phyloP scores from a whole-genome alignment of 2,113 vertebrate species.

The Sapayoa aenigma region DNA sequence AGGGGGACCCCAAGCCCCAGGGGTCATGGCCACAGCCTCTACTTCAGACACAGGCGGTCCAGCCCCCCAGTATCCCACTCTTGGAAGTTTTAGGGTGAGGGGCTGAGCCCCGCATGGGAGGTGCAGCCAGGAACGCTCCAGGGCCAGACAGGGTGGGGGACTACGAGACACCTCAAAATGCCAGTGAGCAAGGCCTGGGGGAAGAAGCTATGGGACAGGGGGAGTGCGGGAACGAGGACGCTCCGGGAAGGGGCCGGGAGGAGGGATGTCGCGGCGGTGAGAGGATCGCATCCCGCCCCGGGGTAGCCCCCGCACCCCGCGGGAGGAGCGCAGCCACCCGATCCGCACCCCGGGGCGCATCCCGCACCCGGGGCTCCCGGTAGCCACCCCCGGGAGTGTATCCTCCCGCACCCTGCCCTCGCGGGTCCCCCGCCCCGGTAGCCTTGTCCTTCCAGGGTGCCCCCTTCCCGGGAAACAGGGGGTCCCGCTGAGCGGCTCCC shows the following conservation, averaged over 20 bases:
- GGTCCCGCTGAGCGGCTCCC: neutral
- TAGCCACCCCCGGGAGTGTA: neutral
- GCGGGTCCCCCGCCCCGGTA: too few species aligned
- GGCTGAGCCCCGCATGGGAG: neutral
- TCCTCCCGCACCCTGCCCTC: neutral
- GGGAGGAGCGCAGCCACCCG: neutral
- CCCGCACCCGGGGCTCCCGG: neutral
- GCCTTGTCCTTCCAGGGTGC: neutral
- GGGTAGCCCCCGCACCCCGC: neutral
- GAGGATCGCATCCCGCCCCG: neutral
- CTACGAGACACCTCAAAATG: fast-evolving
- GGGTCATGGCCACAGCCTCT: fast-evolving
- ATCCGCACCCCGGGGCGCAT: neutral
- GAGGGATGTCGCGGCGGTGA: too few species aligned
- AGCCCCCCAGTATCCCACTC: neutral
- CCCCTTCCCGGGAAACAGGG: neutral
- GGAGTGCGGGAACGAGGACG: neutral
- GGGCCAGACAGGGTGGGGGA: neutral
- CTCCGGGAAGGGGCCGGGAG: neutral
- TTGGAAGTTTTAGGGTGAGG: fast-evolving
- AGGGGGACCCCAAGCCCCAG: neutral
- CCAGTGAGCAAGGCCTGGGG: neutral
- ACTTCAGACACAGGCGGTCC: neutral
- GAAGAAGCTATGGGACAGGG: too few species aligned
- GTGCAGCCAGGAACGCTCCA: neutral